Base-by-base conservation (phyloP, 2,888 invertebrate genomes). In the Adineta ricciae region DNA sequence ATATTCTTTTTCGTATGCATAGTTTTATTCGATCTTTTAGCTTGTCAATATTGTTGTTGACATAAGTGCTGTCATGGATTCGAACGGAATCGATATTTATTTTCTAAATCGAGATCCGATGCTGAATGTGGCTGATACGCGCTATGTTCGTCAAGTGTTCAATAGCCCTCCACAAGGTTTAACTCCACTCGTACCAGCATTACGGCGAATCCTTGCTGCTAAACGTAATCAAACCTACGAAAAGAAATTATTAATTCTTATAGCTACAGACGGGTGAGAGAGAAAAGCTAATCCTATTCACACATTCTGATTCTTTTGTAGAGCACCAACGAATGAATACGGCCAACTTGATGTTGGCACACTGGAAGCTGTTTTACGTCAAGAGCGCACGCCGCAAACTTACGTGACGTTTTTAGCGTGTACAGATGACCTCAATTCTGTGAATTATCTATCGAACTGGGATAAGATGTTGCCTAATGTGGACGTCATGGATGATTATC, bases 401-500 rank as follows among this genome's bases (percentile, higher is more conserved):
- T 85, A 54, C 64, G 72, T 73, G 3, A 83, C 85, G 16, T 83
- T 85, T 50, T 83, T 85, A 8, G 83, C 85, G 14, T 85, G 85
- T 46, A 85, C 85, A 4, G 85, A 85, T 56, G 85, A 85, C n/a
- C 73, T 83, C 16, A 27, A 82, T 21, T 36, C 85, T 24, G 83
- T 85, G 27, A 50, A 52, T 49, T 85, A 85, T 85, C 78, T 85
- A 56, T 83, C 83, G 27, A 84, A 85, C 49, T 85, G 85, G 85
- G 85, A 85, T 83, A 73, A n/a, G 78, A 83, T 41, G 27, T 73
- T 85, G 27, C 85, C 83, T 36, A 73, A 83, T 54, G 11, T 85
- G 1, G 85, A 85, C 56, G 85, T 85, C 19, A 83, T 85, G 19
- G 85, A 85, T 56, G 85, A 85, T 85, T 85, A 54, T 52, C 56